These are phyloP conservation scores for Diorhabda elongata DNA, from an alignment of 1,140 invertebrate genomes.

Conservation along the genomic window DNA sequence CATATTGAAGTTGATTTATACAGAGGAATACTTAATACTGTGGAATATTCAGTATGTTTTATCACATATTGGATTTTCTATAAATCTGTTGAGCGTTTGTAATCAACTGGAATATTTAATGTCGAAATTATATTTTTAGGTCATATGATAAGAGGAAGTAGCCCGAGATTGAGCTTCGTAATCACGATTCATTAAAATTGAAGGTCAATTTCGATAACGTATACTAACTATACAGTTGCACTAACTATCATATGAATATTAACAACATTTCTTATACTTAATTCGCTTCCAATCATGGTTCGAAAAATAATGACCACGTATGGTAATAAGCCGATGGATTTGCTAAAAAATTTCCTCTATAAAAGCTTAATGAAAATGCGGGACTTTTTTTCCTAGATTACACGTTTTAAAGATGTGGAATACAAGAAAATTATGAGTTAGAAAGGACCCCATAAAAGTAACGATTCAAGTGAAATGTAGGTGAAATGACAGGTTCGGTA, in stretches of 20 bases:
- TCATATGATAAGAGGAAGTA: not conserved
- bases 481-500: constrained; percentile 5
- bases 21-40: no score
- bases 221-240: not conserved
- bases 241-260: constrained; percentile 1
- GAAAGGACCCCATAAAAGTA: constrained; percentile 2
- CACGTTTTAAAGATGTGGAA: constrained; percentile 12
- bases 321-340: not conserved
- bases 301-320: not conserved
- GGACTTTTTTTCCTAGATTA: not conserved
- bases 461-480: constrained; percentile 11
- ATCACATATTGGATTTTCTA: no score
- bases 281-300: not conserved
- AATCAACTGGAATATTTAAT: no score
- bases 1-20: no score
- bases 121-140: not conserved
- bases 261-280: not conserved
- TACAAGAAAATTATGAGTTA: constrained; percentile 11
- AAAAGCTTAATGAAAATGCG: constrained; percentile 1
- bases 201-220: not conserved
- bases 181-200: constrained; percentile 1
- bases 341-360: constrained; percentile 10
- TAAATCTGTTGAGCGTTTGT: no score
- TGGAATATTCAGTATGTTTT: no score
- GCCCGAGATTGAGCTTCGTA: not conserved